These are phyloP conservation scores for Scrobipalpa costella DNA, from an alignment of 2,888 invertebrate species.

Conservation along the genomic window DNA sequence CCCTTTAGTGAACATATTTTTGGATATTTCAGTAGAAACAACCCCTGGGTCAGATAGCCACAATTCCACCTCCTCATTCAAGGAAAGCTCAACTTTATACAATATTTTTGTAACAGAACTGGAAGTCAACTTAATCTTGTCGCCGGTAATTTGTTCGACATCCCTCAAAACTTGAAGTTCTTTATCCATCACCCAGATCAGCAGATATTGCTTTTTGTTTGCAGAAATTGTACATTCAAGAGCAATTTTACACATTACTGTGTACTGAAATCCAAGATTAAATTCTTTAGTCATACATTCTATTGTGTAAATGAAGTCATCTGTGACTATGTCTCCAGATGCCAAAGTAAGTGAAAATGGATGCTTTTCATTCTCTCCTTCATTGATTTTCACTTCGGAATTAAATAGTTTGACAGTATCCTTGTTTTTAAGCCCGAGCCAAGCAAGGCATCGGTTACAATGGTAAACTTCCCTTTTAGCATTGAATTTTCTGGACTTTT, in stretches of 20 bases:
- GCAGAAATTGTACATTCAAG: slow-evolving; percentile 72
- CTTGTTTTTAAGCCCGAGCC: slow-evolving; percentile 78
- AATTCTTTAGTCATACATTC: slow-evolving; percentile 75
- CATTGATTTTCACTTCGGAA: slow-evolving; percentile 75
- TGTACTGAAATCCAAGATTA: slow-evolving; percentile 70
- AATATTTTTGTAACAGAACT: slow-evolving; percentile 80
- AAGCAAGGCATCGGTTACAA: slow-evolving; percentile 81
- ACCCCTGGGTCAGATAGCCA: slow-evolving; percentile 80
- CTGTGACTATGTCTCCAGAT: slow-evolving; percentile 51
- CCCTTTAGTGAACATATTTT: slow-evolving; percentile 79
- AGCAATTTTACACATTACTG: slow-evolving; percentile 79
- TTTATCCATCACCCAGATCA: slow-evolving; percentile 84
- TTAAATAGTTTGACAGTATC: slow-evolving; percentile 79
- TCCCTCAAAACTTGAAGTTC: slow-evolving; percentile 76
- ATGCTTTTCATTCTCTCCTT: slow-evolving; percentile 46
- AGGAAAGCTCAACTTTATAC: slow-evolving; percentile 72
- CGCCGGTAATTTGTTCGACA: slow-evolving; percentile 47
- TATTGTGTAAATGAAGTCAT: slow-evolving; percentile 79
- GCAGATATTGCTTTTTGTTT: slow-evolving; percentile 71
- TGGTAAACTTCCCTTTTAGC: slow-evolving; percentile 69
- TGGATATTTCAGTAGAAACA: slow-evolving; percentile 78
- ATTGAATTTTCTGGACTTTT: slow-evolving; percentile 71
- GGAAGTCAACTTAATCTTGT: slow-evolving; percentile 63
- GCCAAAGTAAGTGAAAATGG: slow-evolving; percentile 55
- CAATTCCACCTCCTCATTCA: slow-evolving; percentile 68